Evolutionary conservation across 2,113 vertebrate species (phyloP).

Genomic region (Taxidea taxus): DNA sequence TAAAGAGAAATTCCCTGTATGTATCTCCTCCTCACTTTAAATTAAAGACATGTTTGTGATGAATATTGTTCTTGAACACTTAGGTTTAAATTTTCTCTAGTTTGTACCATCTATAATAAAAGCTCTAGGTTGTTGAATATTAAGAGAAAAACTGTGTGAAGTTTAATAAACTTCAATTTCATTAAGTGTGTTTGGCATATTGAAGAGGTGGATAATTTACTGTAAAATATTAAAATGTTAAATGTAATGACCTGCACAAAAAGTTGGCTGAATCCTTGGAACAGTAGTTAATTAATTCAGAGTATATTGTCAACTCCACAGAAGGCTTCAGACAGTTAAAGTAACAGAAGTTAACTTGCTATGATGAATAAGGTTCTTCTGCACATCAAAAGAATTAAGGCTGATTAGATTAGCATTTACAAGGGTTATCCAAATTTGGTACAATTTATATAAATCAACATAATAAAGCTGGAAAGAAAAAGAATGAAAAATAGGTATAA

Average conservation of each 20-base stretch:
- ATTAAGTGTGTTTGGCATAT: background rate
- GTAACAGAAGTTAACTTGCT: background rate
- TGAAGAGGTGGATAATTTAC: background rate
- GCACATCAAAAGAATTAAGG: background rate
- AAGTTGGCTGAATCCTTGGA: background rate
- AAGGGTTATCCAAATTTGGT: background rate
- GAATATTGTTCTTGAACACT: background rate
- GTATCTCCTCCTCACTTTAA: background rate
- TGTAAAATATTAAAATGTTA: conserved; percentile 6
- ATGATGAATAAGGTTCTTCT: conserved; percentile 40
- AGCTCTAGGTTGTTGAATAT: background rate
- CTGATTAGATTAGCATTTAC: conserved; percentile 35
- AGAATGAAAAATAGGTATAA: background rate
- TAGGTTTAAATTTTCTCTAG: background rate
- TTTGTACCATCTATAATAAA: background rate
- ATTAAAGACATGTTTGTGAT: background rate
- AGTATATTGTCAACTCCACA: background rate
- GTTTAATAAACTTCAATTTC: conserved; percentile 18
- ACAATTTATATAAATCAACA: background rate
- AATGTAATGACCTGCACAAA: background rate
- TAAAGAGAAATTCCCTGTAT: background rate
- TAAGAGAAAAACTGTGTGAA: background rate
- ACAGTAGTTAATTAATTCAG: background rate
- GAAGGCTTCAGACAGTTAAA: background rate
- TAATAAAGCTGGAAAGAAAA: background rate